phyloP scores from a whole-genome alignment of 1,140 invertebrate species.

The Bombus fervidus region DNA sequence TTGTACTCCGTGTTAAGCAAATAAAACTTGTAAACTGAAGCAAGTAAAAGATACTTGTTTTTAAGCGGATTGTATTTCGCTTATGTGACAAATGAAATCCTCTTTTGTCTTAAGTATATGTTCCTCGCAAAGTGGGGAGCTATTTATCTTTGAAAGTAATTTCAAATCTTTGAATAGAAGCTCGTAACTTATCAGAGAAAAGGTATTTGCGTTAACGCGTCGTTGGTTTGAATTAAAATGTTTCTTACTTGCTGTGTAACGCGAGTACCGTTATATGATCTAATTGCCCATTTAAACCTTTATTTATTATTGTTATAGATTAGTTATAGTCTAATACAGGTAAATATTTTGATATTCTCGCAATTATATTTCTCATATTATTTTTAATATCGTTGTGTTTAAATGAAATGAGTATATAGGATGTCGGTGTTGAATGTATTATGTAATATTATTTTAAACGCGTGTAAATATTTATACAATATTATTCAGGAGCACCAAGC shows the following conservation, averaged over 20 bases:
- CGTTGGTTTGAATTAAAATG: neutral
- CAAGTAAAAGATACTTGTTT: neutral
- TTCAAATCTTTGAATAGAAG: neutral
- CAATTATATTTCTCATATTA: too few relatives aligned
- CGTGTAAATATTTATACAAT: neutral
- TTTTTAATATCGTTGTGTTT: too few relatives aligned
- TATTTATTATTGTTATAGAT: too few relatives aligned
- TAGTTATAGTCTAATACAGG: too few relatives aligned
- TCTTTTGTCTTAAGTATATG: neutral
- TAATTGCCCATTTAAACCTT: too few relatives aligned
- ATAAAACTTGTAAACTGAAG: neutral
- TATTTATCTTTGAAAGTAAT: slow-evolving; percentile 9
- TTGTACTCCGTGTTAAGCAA: neutral
- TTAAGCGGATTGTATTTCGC: neutral
- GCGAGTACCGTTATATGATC: too few relatives aligned
- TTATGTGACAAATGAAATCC: neutral
- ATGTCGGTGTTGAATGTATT: too few relatives aligned
- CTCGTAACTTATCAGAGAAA: neutral
- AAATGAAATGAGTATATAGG: too few relatives aligned
- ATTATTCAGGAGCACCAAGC: neutral
- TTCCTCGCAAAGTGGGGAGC: neutral
- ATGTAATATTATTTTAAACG: neutral
- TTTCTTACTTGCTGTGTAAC: neutral
- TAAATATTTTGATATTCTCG: too few relatives aligned
- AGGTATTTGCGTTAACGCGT: neutral